A percentile compares a stretch with the other conserved stretches of the same genome.
phyloP scores from a whole-genome alignment of 35 echinoderm and acorn worm genomes.

The Holothuria glaberrima region DNA sequence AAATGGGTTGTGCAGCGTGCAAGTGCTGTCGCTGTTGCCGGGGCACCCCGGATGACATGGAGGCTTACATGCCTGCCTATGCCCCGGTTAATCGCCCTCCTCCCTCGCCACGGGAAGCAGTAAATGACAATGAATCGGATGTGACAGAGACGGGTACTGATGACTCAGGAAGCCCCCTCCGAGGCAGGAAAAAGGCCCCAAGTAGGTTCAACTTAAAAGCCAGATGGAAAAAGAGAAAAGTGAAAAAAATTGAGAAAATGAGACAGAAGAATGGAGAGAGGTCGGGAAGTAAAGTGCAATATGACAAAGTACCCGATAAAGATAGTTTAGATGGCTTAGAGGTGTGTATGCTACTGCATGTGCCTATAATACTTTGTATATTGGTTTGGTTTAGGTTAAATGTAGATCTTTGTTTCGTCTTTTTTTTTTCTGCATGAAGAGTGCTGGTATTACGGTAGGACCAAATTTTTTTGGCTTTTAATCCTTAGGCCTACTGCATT shows the following conservation, averaged over 20 bases:
- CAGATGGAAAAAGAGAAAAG: slow-evolving; percentile 52
- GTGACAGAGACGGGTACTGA: slow-evolving; percentile 45
- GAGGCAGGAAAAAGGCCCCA: not conserved
- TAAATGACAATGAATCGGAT: slow-evolving; percentile 28
- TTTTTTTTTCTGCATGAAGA: too few relatives aligned
- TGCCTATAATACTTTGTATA: not conserved
- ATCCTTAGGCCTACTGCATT: too few relatives aligned
- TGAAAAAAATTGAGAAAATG: slow-evolving; percentile 57
- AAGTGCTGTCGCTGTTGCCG: slow-evolving; percentile 72
- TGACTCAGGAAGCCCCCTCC: slow-evolving; percentile 38
- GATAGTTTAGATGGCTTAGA: slow-evolving; percentile 50
- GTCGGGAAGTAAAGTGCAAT: slow-evolving; percentile 54
- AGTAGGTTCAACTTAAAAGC: slow-evolving; percentile 57
- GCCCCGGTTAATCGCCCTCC: slow-evolving; percentile 59
- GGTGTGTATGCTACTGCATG: slow-evolving; percentile 5
- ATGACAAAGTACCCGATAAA: slow-evolving; percentile 53
- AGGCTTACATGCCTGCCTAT: slow-evolving; percentile 59
- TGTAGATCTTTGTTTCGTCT: too few relatives aligned
- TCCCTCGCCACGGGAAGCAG: not conserved
- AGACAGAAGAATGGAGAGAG: slow-evolving; percentile 41
- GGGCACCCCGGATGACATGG: slow-evolving; percentile 67
- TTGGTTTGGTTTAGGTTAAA: too few relatives aligned
- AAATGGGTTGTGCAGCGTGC: slow-evolving; percentile 59
- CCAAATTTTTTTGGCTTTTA: too few relatives aligned
- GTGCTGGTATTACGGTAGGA: too few relatives aligned